Percentiles rank a stretch among this genome's conserved stretches.
phyloP scores from a whole-genome alignment of 2,797 vertebrate species.

The Gallirallus australis region DNA sequence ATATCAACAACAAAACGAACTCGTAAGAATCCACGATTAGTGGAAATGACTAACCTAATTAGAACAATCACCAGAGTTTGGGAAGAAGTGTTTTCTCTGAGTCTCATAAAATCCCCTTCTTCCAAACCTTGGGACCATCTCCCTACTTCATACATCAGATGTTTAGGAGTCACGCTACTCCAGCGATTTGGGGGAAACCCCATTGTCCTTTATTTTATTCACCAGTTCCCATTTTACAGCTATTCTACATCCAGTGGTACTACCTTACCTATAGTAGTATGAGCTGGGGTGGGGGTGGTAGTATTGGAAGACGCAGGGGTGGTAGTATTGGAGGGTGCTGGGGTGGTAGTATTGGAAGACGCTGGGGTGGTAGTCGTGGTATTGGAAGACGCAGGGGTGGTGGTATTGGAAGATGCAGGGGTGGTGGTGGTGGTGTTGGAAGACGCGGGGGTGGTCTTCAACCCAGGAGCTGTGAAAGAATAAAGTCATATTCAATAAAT shows the following conservation, averaged over 20 bases:
- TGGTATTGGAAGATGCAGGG: accelerated
- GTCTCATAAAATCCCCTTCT: background rate
- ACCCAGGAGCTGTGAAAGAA: background rate
- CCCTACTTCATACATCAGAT: background rate
- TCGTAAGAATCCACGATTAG: background rate
- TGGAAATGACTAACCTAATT: background rate
- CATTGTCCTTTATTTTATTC: background rate
- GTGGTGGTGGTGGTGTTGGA: background rate
- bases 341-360: background rate
- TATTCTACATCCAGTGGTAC: background rate
- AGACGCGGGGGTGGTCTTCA: accelerated
- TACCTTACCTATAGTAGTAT: slow-evolving; percentile 45
- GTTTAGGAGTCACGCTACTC: background rate
- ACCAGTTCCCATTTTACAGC: background rate
- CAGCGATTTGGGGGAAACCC: background rate
- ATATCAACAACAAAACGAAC: background rate
- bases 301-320: background rate
- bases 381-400: background rate
- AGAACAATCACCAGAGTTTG: background rate
- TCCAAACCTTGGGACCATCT: background rate
- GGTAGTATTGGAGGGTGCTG: background rate
- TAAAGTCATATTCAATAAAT: background rate
- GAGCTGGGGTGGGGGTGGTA: background rate
- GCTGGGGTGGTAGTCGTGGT: background rate
- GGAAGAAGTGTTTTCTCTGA: background rate